Evolutionary conservation across 2,797 vertebrate species (phyloP), one percentile per base, ranked within the genome.

Genomic region (Buphagus erythrorhynchus): DNA sequence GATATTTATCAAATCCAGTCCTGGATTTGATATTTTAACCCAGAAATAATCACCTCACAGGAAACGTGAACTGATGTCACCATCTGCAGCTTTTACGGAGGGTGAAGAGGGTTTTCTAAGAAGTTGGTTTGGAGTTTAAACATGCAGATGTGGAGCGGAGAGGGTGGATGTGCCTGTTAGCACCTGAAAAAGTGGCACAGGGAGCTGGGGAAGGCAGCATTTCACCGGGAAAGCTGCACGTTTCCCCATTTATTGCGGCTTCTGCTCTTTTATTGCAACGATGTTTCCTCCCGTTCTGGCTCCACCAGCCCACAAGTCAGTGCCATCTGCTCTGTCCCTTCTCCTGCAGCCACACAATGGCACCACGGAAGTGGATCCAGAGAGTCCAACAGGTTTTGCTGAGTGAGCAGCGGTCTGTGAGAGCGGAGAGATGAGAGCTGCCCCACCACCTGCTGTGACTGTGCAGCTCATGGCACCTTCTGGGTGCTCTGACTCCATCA

Each of bases 91-190:
- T 84, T 62, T 84, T 65, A 29, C 0, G 1, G 29, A 29, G 13
- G 57, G 11, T 1, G 6, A 36, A 59, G 58, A 73, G 42, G 42
- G 20, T 51, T 83, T 90, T 45, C 74, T 57, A 26, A 55, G 72
- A 45, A 84, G 31, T 1, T 22, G 4, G 7, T 38, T 63, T 28
- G 18, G 31, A 20, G 46, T 35, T 95, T 35, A 43, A 86, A 33
- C 0, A 0, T 0, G 1, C 19, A 15, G 22, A 16, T 36, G 49
- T 7, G 57, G 51, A 77, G 24, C 0, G 0, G 28, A 58, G 69
- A 49, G 8, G 28, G 40, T 6, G 9, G 48, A 40, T 6, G 6
- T 54, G 4, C 13, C 24, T 3, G 0, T n/a, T 19, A 71, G 62
- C 21, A 7, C 45, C 36, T 49, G 65, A 40, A 77, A 35, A 20